Evolutionary conservation across 2,888 invertebrate species (phyloP).

Genomic region (Coecobrya sp.): DNA sequence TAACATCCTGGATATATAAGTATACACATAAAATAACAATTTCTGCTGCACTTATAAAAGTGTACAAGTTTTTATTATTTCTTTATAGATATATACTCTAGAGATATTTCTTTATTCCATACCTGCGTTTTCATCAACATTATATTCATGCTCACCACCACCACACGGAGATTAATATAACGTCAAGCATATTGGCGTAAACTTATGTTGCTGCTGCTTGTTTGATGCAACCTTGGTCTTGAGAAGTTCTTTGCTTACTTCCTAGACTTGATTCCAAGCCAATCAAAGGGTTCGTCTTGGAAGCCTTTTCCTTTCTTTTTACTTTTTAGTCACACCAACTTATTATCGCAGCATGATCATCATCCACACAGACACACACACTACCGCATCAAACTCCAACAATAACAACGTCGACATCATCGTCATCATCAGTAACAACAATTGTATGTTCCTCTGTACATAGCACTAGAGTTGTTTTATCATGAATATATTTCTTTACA

Average conservation of each 20-base stretch:
- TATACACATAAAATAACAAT: conserved; percentile 11
- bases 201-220: conserved; percentile 61
- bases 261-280: conserved; percentile 81
- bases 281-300: conserved; percentile 82
- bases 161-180: conserved; percentile 72
- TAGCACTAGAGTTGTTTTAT: conserved; percentile 1
- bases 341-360: conserved; percentile 80
- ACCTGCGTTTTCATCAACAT: conserved; percentile 66
- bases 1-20: conserved; percentile 78
- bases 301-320: conserved; percentile 78
- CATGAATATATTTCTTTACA: neutral
- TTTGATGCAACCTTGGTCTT: conserved; percentile 82
- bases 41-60: conserved; percentile 54
- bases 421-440: conserved; percentile 34
- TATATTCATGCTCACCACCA: conserved; percentile 66
- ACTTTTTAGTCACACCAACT: conserved; percentile 81
- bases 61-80: conserved; percentile 49
- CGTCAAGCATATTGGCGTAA: conserved; percentile 63
- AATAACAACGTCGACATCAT: conserved; percentile 37
- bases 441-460: neutral
- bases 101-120: conserved; percentile 13
- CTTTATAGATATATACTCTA: neutral
- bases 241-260: conserved; percentile 79
- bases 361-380: conserved; percentile 59
- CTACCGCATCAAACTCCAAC: conserved; percentile 38